phyloP scores from a whole-genome alignment of 1,140 invertebrate species.

The Sinella curviseta region DNA sequence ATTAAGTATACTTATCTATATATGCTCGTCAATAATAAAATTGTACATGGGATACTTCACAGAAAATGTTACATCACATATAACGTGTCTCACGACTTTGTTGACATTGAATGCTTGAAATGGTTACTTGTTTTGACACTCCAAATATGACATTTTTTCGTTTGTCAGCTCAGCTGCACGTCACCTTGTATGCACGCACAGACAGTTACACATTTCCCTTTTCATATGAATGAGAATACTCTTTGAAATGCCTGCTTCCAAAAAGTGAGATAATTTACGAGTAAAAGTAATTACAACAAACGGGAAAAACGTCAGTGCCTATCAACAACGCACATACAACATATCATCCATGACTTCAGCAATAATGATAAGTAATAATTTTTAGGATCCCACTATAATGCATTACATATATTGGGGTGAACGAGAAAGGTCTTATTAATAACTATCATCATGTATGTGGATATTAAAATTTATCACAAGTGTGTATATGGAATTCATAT shows the following conservation, averaged over 20 bases:
- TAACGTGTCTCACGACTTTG: neutral
- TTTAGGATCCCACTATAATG: too few relatives aligned
- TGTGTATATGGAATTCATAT: neutral
- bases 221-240: neutral
- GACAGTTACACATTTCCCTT: neutral
- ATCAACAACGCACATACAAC: neutral
- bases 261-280: neutral
- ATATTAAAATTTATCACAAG: neutral
- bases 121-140: slow-evolving; percentile 6
- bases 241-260: neutral
- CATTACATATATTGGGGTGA: too few relatives aligned
- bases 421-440: too few relatives aligned
- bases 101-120: slow-evolving; percentile 16
- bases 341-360: neutral
- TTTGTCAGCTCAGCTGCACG: neutral
- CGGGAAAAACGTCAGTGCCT: neutral
- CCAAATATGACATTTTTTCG: neutral
- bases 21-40: too few relatives aligned
- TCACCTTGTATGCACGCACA: neutral
- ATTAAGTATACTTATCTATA: too few relatives aligned
- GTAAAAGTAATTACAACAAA: neutral
- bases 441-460: neutral
- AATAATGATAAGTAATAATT: too few relatives aligned
- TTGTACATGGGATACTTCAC: neutral
- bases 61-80: neutral